These are phyloP conservation scores for Dichetophora obliterata DNA, from an alignment of 2,888 invertebrate species.

Conservation along the genomic window DNA sequence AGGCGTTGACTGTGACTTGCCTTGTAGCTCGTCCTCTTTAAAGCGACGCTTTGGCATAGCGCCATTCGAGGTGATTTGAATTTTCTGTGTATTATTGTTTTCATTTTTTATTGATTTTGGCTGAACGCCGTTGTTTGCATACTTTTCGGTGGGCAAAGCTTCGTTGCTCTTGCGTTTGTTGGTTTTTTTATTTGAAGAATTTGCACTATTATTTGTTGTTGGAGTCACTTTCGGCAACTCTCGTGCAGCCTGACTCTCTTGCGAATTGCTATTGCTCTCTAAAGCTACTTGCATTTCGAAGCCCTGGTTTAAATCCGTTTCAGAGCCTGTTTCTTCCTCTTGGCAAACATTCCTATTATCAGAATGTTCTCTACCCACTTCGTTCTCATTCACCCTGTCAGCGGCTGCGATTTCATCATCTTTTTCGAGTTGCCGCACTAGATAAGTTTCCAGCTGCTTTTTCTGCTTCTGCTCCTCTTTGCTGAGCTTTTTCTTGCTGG, in stretches of 20 bases:
- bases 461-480: slow-evolving; percentile 47
- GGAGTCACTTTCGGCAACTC: slow-evolving; percentile 5
- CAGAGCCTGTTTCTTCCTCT: too few relatives aligned
- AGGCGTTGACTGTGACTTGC: neutral
- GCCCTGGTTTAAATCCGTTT: too few relatives aligned
- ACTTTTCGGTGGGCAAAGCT: slow-evolving; percentile 4
- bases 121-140: neutral
- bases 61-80: neutral
- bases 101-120: neutral
- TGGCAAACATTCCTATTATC: neutral
- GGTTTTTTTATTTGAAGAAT: neutral
- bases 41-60: neutral
- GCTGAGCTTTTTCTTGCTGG: slow-evolving; percentile 38
- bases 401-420: slow-evolving; percentile 15
- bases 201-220: neutral
- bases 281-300: neutral
- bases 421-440: slow-evolving; percentile 40
- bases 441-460: slow-evolving; percentile 45
- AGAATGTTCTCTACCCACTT: too few relatives aligned
- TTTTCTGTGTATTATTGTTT: neutral
- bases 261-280: neutral
- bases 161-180: neutral
- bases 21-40: slow-evolving; percentile 25
- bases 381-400: too few relatives aligned
- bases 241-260: neutral